These are phyloP conservation scores for Gobio occitaniae DNA, from an alignment of 2,797 vertebrate species.

Conservation along the genomic window DNA sequence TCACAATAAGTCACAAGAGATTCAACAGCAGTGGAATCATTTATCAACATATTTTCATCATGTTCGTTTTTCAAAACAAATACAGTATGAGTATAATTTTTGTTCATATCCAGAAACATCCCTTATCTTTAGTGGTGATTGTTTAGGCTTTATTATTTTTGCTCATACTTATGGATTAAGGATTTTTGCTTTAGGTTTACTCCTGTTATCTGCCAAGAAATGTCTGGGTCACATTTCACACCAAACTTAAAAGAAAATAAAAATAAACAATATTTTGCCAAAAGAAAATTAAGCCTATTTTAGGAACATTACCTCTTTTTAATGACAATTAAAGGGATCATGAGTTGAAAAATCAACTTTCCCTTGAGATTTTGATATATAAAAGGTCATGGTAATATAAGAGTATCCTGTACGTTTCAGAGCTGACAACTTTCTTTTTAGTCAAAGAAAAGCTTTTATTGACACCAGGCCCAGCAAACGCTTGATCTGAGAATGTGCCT, in stretches of 20 bases:
- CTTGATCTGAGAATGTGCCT: no score
- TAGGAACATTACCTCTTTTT: not conserved
- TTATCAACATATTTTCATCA: not conserved
- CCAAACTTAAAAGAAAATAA: not conserved
- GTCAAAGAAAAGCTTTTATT: no score
- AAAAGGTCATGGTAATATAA: no score
- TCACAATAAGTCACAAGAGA: constrained; percentile 1
- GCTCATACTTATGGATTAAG: not conserved
- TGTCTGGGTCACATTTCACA: not conserved
- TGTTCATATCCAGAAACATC: not conserved
- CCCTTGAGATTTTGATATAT: no score
- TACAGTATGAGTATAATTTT: not conserved
- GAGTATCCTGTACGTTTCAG: no score
- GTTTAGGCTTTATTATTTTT: not conserved
- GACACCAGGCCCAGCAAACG: no score
- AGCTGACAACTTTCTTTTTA: no score
- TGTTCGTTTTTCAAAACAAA: not conserved
- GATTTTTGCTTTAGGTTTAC: not conserved
- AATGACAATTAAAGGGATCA: not conserved
- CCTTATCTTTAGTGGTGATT: not conserved
- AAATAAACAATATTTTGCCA: not conserved
- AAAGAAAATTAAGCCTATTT: not conserved
- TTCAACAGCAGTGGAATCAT: not conserved
- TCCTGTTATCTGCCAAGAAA: not conserved
- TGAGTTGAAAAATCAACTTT: no score